Evolutionary conservation across 2,888 invertebrate species (phyloP).

Genomic region (Yponomeuta sedellus): DNA sequence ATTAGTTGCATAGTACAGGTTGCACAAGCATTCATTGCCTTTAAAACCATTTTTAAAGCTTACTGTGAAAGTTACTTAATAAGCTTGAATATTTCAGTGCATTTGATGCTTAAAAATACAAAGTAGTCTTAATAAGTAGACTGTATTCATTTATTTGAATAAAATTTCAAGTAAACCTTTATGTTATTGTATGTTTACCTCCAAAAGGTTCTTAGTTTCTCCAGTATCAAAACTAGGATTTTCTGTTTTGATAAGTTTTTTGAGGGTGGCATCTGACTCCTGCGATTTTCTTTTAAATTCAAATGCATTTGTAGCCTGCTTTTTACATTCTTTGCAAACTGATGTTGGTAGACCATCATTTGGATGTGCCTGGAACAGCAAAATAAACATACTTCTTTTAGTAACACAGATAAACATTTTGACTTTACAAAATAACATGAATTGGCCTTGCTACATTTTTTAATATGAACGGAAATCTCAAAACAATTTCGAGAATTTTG

Average conservation of each 20-base stretch:
- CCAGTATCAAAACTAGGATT: slow-evolving; percentile 11
- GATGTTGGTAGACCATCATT: slow-evolving; percentile 60
- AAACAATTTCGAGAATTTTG: no score
- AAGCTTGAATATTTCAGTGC: neutral
- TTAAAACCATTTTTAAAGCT: no score
- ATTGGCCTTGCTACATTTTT: no score
- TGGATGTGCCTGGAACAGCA: slow-evolving; percentile 41
- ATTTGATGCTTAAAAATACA: no score
- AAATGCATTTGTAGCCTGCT: slow-evolving; percentile 54
- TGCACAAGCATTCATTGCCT: no score
- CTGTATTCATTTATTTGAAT: no score
- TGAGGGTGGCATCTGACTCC: slow-evolving; percentile 47
- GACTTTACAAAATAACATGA: no score
- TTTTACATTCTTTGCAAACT: slow-evolving; percentile 54
- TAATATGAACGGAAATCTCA: no score
- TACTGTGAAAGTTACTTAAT: no score
- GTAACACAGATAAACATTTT: neutral
- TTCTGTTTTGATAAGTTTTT: slow-evolving; percentile 49
- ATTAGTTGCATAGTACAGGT: no score
- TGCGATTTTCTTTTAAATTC: slow-evolving; percentile 56
- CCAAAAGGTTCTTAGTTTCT: neutral
- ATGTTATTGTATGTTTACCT: neutral
- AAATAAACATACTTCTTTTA: neutral
- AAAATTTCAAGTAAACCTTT: neutral
- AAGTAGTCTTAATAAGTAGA: no score